Evolutionary conservation across 2,797 vertebrate genomes (phyloP), one percentile per base, ranked within the genome.

Genomic region (Varecia variegata): DNA sequence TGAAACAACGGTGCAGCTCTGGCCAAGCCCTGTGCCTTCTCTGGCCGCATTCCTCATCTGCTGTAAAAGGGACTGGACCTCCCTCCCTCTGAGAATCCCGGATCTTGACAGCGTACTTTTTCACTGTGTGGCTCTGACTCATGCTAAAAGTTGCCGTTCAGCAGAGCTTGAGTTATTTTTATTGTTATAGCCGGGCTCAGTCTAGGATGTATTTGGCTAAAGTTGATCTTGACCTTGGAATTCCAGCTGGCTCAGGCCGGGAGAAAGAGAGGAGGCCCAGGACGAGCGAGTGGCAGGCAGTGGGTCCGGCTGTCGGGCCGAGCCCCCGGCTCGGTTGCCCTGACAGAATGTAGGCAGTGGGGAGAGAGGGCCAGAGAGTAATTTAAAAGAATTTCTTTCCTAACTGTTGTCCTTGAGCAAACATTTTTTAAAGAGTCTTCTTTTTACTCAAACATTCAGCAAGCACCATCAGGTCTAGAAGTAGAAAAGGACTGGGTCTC

Each of bases 81-180:
- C 60, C 11, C 10, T 88, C 27, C 60, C 76, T 93, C 76, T 73
- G 83, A 77, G 82, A 76, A 94, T 50, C 40, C 88, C 65, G 82
- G n/a, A 32, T 71, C 43, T n/a, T n/a, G 83, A 47, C 70, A 38
- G 58, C 86, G 90, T 89, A 47, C 40, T 62, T 84, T 92, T 87
- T 89, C 60, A 85, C 96, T 70, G 43, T 95, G 74, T 92, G 80
- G 20, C 50, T 88, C 96, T 94, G 86, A 93, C 45, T 88, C 91
- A 83, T 50, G 11, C 45, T 54, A 40, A 91, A 96, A 45, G 56
- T 65, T 90, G 62, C 71, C 50, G 13, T 87, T 96, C 94, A 90
- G 88, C 96, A 82, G 92, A 85, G 85, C 85, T 65, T 21, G 45
- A 40, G 76, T 97, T 96, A 96, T 96, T 95, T 97, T 96, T 96